Conservation (phyloP, 2,113 vertebrate species). For the Acanthochromis polyacanthus region DNA sequence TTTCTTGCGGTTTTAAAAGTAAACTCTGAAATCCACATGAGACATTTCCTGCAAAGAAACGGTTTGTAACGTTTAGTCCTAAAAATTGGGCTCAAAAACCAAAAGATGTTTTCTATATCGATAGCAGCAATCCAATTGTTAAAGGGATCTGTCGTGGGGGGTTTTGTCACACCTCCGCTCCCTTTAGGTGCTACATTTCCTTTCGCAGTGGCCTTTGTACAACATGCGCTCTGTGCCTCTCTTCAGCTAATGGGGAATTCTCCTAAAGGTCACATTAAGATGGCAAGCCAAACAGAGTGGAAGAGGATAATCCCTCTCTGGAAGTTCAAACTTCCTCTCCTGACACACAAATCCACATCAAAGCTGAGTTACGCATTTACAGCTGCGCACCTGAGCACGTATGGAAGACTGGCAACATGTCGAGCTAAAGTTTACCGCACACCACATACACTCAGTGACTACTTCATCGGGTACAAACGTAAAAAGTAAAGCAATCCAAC, state of each 20-base stretch:
- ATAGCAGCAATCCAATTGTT: slow-evolving; percentile 40
- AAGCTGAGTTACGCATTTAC: not conserved
- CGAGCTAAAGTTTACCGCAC: too few relatives aligned
- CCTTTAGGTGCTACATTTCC: slow-evolving; percentile 41
- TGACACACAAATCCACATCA: slow-evolving; percentile 38
- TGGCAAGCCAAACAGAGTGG: slow-evolving; percentile 61
- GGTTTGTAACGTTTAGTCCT: not conserved
- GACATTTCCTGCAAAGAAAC: not conserved
- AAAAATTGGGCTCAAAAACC: not conserved
- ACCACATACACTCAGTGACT: too few relatives aligned
- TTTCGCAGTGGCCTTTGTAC: slow-evolving; percentile 71
- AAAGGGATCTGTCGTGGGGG: slow-evolving; percentile 24
- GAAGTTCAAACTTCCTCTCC: slow-evolving; percentile 52
- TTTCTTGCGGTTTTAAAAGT: not conserved
- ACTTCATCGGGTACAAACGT: too few relatives aligned
- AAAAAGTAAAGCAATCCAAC: too few relatives aligned
- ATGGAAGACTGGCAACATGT: not conserved
- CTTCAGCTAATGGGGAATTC: slow-evolving; percentile 68
- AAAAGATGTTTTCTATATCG: slow-evolving; percentile 17
- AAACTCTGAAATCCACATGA: not conserved
- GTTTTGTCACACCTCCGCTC: slow-evolving; percentile 51
- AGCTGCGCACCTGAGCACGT: not conserved
- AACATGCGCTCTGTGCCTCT: slow-evolving; percentile 54
- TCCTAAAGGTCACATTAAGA: slow-evolving; percentile 80
- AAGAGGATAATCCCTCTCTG: slow-evolving; percentile 63